phyloP scores from a whole-genome alignment of 2,113 vertebrate genomes.

The Perca schrenkii region DNA sequence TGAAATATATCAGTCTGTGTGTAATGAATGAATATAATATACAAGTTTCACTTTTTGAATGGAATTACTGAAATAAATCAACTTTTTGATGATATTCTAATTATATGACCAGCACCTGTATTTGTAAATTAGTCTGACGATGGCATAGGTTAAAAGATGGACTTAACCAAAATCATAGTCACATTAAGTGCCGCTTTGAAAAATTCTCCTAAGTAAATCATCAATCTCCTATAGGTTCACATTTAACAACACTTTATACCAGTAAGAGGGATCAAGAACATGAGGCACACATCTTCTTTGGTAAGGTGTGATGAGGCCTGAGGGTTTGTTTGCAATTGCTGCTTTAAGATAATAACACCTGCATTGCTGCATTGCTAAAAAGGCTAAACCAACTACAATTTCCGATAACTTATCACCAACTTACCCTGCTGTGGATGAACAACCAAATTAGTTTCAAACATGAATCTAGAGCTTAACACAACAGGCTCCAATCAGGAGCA shows the following conservation, averaged over 20 bases:
- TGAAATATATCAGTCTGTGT: too few relatives aligned
- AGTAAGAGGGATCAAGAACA: not conserved
- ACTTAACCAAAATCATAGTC: not conserved
- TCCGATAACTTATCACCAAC: not conserved
- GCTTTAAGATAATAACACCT: conserved; percentile 1
- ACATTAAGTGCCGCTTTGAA: not conserved
- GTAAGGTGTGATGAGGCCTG: not conserved
- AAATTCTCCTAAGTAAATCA: not conserved
- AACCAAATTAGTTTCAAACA: conserved; percentile 3
- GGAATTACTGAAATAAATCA: too few relatives aligned
- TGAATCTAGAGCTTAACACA: conserved; percentile 14
- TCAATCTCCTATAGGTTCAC: not conserved
- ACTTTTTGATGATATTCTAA: too few relatives aligned
- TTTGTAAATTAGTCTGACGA: too few relatives aligned
- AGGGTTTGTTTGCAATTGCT: not conserved
- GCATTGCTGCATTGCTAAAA: not conserved
- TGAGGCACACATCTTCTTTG: not conserved
- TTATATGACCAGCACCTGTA: too few relatives aligned
- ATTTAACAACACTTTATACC: not conserved
- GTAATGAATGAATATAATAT: too few relatives aligned
- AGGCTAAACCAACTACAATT: not conserved
- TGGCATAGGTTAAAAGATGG: not conserved
- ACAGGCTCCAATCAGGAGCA: conserved; percentile 15
- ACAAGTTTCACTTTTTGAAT: too few relatives aligned
- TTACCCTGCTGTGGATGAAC: conserved; percentile 28